phyloP scores from a whole-genome alignment of 2,113 vertebrate genomes.

The Puntigrus tetrazona region DNA sequence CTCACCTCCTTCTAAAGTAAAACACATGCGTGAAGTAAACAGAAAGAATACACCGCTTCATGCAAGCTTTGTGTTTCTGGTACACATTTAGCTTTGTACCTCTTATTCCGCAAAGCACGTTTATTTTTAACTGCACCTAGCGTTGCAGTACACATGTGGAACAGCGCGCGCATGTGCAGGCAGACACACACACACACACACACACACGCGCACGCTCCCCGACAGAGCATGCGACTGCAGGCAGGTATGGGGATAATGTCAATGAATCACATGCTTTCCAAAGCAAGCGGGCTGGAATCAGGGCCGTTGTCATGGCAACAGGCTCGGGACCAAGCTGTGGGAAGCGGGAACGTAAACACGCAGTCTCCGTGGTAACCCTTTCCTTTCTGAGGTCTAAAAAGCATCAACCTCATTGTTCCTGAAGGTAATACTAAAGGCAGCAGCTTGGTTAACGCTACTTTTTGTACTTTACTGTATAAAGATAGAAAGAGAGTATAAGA shows the following conservation, averaged over 20 bases:
- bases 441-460: neutral
- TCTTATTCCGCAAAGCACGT: conserved; percentile 8
- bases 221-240: conserved; percentile 45
- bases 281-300: conserved; percentile 57
- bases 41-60: neutral
- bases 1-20: neutral
- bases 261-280: conserved; percentile 64
- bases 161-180: conserved; percentile 3
- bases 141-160: conserved; percentile 31
- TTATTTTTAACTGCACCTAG: conserved; percentile 25
- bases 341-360: conserved; percentile 73
- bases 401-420: conserved; percentile 11
- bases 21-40: neutral
- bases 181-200: neutral
- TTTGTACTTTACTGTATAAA: neutral
- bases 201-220: neutral
- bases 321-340: conserved; percentile 69
- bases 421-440: neutral
- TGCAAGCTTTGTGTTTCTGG: conserved; percentile 15
- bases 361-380: conserved; percentile 71
- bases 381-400: conserved; percentile 39
- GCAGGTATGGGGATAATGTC: conserved; percentile 70
- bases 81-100: conserved; percentile 5
- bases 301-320: conserved; percentile 78
- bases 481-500: neutral